Conservation (phyloP, 64 coral and sea anemone species). For the Montipora foliosa region DNA sequence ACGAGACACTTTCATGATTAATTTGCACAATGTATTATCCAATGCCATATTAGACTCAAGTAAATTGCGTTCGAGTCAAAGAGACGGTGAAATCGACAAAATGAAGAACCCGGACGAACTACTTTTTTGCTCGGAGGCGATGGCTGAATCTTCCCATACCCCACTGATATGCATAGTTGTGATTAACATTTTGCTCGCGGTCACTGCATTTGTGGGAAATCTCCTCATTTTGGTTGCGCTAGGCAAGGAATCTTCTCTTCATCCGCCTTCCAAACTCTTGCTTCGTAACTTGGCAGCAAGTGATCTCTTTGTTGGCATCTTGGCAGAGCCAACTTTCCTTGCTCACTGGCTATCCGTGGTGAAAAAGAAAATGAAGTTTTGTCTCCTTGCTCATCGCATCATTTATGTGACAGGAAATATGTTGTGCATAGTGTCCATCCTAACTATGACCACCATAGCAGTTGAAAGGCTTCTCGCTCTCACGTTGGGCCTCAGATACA, state of each 20-base stretch:
- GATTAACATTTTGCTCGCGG: not conserved
- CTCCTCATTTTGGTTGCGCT: not conserved
- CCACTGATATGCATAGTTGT: not conserved
- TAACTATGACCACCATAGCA: conserved; percentile 3
- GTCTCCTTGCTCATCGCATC: not conserved
- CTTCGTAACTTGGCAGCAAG: not conserved
- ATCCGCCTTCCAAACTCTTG: conserved; percentile 4
- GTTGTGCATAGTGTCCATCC: not conserved
- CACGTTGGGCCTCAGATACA: not conserved
- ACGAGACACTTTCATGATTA: too few species aligned
- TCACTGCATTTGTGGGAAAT: conserved; percentile 12
- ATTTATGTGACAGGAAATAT: not conserved
- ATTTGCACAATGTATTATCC: too few species aligned
- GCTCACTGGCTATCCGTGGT: not conserved
- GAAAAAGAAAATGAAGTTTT: not conserved
- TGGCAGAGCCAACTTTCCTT: not conserved
- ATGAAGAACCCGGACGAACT: not conserved
- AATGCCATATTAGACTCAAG: too few species aligned
- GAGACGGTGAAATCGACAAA: too few species aligned
- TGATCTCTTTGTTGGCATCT: conserved; percentile 21
- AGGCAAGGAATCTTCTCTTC: not conserved
- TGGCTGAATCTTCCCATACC: not conserved
- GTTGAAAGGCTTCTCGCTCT: conserved; percentile 33
- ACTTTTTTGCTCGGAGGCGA: not conserved
- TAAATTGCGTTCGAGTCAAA: too few species aligned